phyloP scores from a whole-genome alignment of 1,140 invertebrate species.

The Agraylea sexmaculata region DNA sequence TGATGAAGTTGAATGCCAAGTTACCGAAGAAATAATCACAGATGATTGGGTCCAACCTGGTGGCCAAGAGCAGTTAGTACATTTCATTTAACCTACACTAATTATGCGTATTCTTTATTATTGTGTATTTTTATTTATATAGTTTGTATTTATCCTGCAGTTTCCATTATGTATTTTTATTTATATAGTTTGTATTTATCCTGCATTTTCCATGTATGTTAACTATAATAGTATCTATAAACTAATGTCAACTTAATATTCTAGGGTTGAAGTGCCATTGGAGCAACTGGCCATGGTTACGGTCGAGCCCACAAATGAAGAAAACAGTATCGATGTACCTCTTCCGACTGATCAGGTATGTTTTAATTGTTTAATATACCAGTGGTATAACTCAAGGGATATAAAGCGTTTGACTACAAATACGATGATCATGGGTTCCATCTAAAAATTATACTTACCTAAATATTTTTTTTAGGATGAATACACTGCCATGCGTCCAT shows the following conservation, averaged over 20 bases:
- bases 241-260: constrained; percentile 16
- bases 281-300: constrained; percentile 43
- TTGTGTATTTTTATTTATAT: constrained; percentile 3
- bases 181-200: neutral
- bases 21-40: constrained; percentile 65
- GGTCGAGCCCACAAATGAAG: constrained; percentile 44
- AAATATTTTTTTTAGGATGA: constrained; percentile 41
- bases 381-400: no score
- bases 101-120: constrained; percentile 9
- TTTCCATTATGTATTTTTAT: neutral
- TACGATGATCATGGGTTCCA: no score
- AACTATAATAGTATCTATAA: neutral
- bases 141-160: neutral
- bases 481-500: constrained; percentile 66
- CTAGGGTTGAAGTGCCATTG: constrained; percentile 52
- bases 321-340: constrained; percentile 62
- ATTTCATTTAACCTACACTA: neutral
- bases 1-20: constrained; percentile 48
- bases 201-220: neutral
- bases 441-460: constrained; percentile 3
- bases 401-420: no score
- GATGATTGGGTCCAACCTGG: constrained; percentile 62
- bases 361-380: no score
- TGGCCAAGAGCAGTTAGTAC: constrained; percentile 50
- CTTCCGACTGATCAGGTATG: constrained; percentile 59